Evolutionary conservation across 2,888 invertebrate genomes (phyloP), one percentile per base, ranked within the genome.

Genomic region (Eilema depressum): DNA sequence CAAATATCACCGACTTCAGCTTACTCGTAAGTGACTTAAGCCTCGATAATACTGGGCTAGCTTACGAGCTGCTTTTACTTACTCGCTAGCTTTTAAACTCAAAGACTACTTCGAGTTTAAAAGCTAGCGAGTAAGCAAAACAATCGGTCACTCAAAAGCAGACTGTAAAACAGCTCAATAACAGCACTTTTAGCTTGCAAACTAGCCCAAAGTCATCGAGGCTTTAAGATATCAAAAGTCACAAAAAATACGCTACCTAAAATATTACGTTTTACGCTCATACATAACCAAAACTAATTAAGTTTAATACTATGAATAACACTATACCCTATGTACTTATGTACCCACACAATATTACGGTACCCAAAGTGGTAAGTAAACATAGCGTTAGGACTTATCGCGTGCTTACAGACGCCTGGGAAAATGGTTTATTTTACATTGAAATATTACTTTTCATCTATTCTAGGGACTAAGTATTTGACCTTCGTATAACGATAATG

Each of bases 381-480:
- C 28, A 30, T 30, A 56, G 23, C 23, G 30, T 56, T 53, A 30
- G 23, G 28, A 65, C 53, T 65, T 65, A 65, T 65, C 56, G 28
- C 28, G 30, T 23, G 56, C 17, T 17, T 17, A 8, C 23, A 65
- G 56, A 47, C 8, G n/a, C 20, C 47, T 4, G 26, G 11, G 41
- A 41, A 41, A 63, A 41, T 63, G 41, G 26, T 26, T 26, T 41
- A 63, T 25, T 63, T 64, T 28, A 28, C 53, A 28, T 47, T 47
- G 28, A 64, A 64, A 28, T 26, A 59, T 59, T 12, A 2, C 41
- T 56, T n/a, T 11, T 11, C 23, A 65, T 56, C 28, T n/a, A n/a
- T n/a, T n/a, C n/a, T 56, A 23, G 28, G 47, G 47, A 53, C 11
- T 53, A 17, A 41, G 25, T 41, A 12, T 25, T 23, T 26, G 26